Evolutionary conservation across 2,888 invertebrate species (phyloP), one percentile per base, ranked within the genome.

Genomic region (Rhodophaea formosa): DNA sequence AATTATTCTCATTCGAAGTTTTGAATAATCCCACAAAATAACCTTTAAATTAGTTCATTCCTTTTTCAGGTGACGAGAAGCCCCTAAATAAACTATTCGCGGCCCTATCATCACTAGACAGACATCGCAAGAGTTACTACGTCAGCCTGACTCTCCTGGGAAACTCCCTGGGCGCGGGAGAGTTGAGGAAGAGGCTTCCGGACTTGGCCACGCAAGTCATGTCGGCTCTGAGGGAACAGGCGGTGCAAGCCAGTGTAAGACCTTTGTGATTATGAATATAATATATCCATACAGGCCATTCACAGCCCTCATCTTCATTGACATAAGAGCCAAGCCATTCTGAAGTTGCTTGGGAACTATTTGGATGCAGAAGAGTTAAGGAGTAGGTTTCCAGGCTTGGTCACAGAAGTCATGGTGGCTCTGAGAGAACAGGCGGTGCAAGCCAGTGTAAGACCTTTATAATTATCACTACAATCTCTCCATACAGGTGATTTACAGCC

Each of bases 101-200:
- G 0, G 82, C 85, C 0, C 70, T 93, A 1, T 64, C 75, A 8
- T 68, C 63, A 0, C 63, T 81, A 57, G 79, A 77, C 58, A 61
- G 65, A 8, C 47, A 61, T 7, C 73, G 81, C 35, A 80, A 76
- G 68, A 79, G 80, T 53, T 80, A 75, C 72, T 84, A 80, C 68
- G 64, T 82, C 53, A 68, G 77, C 32, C 58, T 83, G 53, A 61
- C 73, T 7, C 69, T 78, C 7, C 69, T 85, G 16, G 65, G 69
- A 15, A 56, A 53, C 1, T 73, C 73, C 63, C 55, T 79, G 32
- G 75, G 79, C 0, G 67, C 79, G 0, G 54, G 30, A 3, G 53
- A 63, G 8, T 57, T 80, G 12, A 30, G 79, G 62, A 58, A 32
- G 2, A 52, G 65, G 29, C 58, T 72, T 39, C 74, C 77, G 0